Evolutionary conservation across 2,888 invertebrate species (phyloP).

Genomic region (Andrena bicolor): DNA sequence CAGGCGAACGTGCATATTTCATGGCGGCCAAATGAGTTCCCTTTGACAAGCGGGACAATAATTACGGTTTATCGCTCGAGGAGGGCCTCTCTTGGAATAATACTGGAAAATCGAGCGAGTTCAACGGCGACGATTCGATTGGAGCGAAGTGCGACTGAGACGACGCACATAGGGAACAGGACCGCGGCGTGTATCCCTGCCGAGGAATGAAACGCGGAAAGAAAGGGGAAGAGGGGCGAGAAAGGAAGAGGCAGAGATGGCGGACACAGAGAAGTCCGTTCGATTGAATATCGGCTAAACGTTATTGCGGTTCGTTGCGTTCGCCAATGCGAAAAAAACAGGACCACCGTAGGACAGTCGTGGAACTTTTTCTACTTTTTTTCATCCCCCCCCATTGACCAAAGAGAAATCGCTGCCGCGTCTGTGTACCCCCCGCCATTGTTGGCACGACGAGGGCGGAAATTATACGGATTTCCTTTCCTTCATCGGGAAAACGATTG

Average conservation of each 20-base stretch:
- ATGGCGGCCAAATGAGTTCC: slow-evolving; percentile 8
- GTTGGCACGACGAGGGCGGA: slow-evolving; percentile 54
- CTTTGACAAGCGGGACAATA: slow-evolving; percentile 22
- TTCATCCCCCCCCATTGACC: background rate
- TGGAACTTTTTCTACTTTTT: slow-evolving; percentile 25
- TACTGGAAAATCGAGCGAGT: slow-evolving; percentile 19
- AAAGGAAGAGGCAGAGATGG: slow-evolving; percentile 14
- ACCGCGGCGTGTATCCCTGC: slow-evolving; percentile 28
- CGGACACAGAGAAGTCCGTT: slow-evolving; percentile 39
- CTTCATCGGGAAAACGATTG: slow-evolving; percentile 51
- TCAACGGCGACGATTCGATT: slow-evolving; percentile 40
- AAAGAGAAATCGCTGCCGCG: slow-evolving; percentile 44
- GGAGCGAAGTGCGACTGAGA: slow-evolving; percentile 32
- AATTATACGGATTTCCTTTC: slow-evolving; percentile 58
- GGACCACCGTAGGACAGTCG: slow-evolving; percentile 30
- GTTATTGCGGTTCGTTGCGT: slow-evolving; percentile 67
- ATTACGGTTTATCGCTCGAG: slow-evolving; percentile 22
- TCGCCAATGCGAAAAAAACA: slow-evolving; percentile 53
- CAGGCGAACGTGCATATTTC: background rate
- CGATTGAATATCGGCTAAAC: slow-evolving; percentile 69
- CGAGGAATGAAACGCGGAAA: slow-evolving; percentile 15
- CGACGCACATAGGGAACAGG: background rate
- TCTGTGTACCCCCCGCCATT: slow-evolving; percentile 42
- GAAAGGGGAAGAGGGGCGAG: background rate
- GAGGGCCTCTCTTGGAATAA: background rate